phyloP scores from a whole-genome alignment of 2,888 invertebrate genomes.

The Dynastes grantii region DNA sequence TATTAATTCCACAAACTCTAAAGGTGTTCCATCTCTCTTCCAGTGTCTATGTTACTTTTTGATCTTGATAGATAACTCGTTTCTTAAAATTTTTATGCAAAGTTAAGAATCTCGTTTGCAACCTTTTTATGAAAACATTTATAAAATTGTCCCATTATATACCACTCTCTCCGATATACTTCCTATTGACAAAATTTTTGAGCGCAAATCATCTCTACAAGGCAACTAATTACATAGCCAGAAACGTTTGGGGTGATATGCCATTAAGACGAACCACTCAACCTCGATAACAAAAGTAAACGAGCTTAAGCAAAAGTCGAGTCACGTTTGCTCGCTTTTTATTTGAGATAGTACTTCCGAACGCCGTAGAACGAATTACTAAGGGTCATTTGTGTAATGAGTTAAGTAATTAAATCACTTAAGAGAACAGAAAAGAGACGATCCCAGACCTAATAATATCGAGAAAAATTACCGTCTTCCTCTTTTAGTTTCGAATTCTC shows the following conservation, averaged over 20 bases:
- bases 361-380: neutral
- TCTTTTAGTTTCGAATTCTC: conserved; percentile 1
- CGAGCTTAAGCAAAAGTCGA: neutral
- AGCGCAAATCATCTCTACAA: conserved; percentile 53
- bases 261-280: neutral
- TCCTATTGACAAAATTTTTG: too few relatives aligned
- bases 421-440: neutral
- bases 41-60: too few relatives aligned
- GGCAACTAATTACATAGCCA: neutral
- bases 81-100: too few relatives aligned
- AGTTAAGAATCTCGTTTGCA: too few relatives aligned
- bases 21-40: too few relatives aligned
- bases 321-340: conserved; percentile 3
- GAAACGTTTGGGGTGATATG: neutral
- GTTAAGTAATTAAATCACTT: conserved; percentile 10
- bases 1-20: too few relatives aligned
- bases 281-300: neutral
- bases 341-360: conserved; percentile 4
- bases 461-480: neutral
- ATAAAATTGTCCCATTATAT: too few relatives aligned
- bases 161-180: too few relatives aligned
- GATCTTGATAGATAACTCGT: too few relatives aligned
- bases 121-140: too few relatives aligned
- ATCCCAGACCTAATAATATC: neutral
- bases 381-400: conserved; percentile 1